These are phyloP conservation scores for Agrochola lychnidis DNA, from an alignment of 2,888 invertebrate species.

Conservation along the genomic window DNA sequence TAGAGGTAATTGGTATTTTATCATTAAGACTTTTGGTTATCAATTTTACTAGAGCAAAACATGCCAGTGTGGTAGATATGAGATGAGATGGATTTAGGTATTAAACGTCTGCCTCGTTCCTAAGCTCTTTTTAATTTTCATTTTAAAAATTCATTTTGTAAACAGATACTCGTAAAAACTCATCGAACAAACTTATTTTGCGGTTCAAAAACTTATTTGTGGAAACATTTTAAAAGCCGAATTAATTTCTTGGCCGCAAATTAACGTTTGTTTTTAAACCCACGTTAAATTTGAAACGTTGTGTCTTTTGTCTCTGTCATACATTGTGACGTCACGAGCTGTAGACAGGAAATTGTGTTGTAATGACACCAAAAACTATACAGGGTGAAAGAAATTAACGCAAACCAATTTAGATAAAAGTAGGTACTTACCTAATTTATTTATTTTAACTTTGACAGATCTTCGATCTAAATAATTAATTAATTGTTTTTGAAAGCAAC, in stretches of 20 bases:
- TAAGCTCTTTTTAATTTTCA: not conserved
- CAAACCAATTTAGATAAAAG: not conserved
- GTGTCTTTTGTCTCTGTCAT: constrained; percentile 18
- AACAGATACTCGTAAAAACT: not conserved
- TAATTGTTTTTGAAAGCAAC: not conserved
- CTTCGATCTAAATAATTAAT: too few relatives aligned
- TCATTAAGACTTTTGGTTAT: too few relatives aligned
- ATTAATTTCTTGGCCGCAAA: not conserved
- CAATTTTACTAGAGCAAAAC: too few relatives aligned
- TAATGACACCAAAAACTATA: constrained; percentile 5
- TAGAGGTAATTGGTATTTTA: too few relatives aligned
- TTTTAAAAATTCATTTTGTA: not conserved
- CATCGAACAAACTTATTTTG: not conserved
- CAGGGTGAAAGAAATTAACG: constrained; percentile 2
- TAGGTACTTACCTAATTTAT: too few relatives aligned
- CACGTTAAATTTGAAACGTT: not conserved
- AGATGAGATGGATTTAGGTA: too few relatives aligned
- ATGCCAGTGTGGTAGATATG: too few relatives aligned
- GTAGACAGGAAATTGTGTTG: constrained; percentile 7
- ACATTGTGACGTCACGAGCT: constrained; percentile 14
- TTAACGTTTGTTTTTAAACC: not conserved
- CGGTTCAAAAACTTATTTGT: not conserved
- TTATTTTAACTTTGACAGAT: too few relatives aligned
- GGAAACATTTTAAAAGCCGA: not conserved
- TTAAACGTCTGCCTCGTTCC: not conserved